Conservation (phyloP, 2,888 invertebrate species). For the Agrilus cyanescens region DNA sequence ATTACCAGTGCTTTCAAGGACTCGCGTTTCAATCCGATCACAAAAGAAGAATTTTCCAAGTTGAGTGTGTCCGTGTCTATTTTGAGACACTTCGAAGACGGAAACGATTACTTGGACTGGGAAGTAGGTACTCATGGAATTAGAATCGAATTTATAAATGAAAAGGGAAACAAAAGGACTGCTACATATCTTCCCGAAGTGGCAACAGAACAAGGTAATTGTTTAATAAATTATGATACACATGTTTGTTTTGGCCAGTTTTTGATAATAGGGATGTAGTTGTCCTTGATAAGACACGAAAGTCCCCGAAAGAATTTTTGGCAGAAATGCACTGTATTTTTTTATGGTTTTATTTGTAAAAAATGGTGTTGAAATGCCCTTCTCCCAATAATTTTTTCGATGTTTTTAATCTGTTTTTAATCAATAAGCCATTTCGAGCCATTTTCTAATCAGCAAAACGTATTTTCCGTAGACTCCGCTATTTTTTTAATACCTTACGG, state of each 20-base stretch:
- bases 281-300: no score
- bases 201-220: constrained; percentile 88
- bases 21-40: constrained; percentile 91
- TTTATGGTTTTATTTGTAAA: no score
- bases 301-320: no score
- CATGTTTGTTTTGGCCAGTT: background rate
- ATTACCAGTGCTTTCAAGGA: constrained; percentile 97
- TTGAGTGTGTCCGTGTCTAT: constrained; percentile 94
- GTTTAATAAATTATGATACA: background rate
- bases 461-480: no score
- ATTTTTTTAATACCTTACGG: no score
- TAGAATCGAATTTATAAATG: constrained; percentile 92
- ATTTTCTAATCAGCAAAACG: no score
- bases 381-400: no score
- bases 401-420: no score
- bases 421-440: no score
- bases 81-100: constrained; percentile 92
- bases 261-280: no score
- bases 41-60: constrained; percentile 83
- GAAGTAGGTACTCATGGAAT: constrained; percentile 95
- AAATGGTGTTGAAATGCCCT: no score
- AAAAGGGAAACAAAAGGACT: constrained; percentile 85
- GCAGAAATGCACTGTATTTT: no score
- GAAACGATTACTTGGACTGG: constrained; percentile 92
- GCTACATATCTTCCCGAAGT: constrained; percentile 99